These are phyloP conservation scores for Cairina moschata DNA, from an alignment of 2,113 vertebrate species.

Conservation along the genomic window DNA sequence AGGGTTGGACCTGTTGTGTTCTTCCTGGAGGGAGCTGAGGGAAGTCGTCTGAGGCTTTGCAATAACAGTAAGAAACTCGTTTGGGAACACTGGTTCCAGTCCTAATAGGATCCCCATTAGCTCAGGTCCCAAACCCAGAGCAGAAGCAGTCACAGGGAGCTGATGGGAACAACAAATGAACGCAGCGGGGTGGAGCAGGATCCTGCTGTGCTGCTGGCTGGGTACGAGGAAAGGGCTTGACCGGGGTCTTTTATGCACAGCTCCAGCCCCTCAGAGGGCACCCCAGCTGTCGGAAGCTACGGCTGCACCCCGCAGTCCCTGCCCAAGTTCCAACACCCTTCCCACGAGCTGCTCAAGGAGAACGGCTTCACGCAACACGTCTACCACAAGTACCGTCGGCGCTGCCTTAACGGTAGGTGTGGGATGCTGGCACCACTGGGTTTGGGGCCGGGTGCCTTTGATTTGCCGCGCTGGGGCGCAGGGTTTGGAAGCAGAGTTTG, in stretches of 20 bases:
- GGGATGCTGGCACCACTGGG: rapidly evolving
- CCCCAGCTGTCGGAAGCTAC: constrained; percentile 85
- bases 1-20: not conserved
- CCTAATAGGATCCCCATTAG: not conserved
- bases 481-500: rapidly evolving
- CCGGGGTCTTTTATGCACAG: constrained; percentile 60
- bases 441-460: not conserved
- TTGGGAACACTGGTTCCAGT: not conserved
- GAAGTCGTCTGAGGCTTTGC: not conserved
- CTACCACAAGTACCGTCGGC: constrained; percentile 98
- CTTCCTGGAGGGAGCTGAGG: not conserved
- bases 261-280: constrained; percentile 95
- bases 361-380: constrained; percentile 99
- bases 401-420: constrained; percentile 93
- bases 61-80: rapidly evolving
- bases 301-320: constrained; percentile 97
- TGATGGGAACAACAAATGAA: not conserved
- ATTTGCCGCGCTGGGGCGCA: rapidly evolving
- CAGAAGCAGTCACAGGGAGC: not conserved
- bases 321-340: constrained; percentile 98
- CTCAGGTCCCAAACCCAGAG: not conserved
- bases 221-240: not conserved
- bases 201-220: rapidly evolving
- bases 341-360: constrained; percentile 97
- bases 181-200: rapidly evolving